Percentiles rank a stretch among this genome's conserved stretches.
Conservation (phyloP, 2,888 invertebrate species). For the Hydropsyche betteni region DNA sequence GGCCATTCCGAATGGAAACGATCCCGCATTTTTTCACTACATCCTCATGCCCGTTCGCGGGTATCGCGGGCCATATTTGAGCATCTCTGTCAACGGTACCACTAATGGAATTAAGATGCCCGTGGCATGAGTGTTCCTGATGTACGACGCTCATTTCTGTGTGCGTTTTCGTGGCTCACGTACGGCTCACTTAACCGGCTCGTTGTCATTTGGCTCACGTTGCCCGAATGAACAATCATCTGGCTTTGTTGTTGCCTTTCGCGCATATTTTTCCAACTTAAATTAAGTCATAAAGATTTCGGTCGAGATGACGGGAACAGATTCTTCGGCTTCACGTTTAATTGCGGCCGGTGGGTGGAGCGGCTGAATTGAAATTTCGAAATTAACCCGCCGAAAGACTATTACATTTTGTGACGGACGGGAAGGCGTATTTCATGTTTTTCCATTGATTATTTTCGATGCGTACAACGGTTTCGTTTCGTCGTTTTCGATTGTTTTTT, state of each 20-base stretch:
- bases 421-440: neutral
- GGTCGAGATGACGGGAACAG: conserved; percentile 36
- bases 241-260: conserved; percentile 36
- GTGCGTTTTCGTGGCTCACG: conserved; percentile 11
- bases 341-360: neutral
- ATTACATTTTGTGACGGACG: neutral
- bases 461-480: no score
- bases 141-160: conserved; percentile 38
- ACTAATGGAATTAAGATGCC: conserved; percentile 35
- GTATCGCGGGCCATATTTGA: conserved; percentile 5
- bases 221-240: conserved; percentile 40
- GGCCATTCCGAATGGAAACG: no score
- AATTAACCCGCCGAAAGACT: conserved; percentile 12
- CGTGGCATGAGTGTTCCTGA: conserved; percentile 42
- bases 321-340: conserved; percentile 24
- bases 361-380: conserved; percentile 19
- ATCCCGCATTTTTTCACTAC: no score
- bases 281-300: conserved; percentile 39
- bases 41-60: no score
- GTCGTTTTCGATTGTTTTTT: no score
- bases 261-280: conserved; percentile 38
- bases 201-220: conserved; percentile 40
- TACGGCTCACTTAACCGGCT: conserved; percentile 35
- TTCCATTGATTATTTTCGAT: no score
- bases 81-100: conserved; percentile 3